Percentiles rank a stretch among this genome's conserved stretches.
Evolutionary conservation across 2,888 invertebrate species (phyloP).

Genomic region (Cyclophora punctaria): DNA sequence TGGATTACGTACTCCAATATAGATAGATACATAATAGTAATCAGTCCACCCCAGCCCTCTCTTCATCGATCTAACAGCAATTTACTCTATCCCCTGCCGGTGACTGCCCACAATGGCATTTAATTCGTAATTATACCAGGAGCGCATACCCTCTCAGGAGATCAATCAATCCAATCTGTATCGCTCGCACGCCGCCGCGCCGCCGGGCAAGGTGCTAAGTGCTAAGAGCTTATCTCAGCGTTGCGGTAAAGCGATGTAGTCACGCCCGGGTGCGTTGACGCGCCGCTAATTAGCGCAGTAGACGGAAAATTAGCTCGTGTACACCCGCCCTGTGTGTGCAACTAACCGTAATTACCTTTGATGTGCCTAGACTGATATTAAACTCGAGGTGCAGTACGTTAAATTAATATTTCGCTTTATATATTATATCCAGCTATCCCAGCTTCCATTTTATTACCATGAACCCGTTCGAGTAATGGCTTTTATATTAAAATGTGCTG

Average conservation of each 20-base stretch:
- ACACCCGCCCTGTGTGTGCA: slow-evolving; percentile 17
- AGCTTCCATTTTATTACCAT: too few relatives aligned
- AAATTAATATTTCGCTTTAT: too few relatives aligned
- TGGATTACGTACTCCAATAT: too few relatives aligned
- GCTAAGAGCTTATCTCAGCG: slow-evolving; percentile 3
- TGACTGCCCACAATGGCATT: not conserved
- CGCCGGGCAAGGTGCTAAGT: slow-evolving; percentile 1
- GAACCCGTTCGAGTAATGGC: too few relatives aligned
- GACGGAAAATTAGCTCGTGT: slow-evolving; percentile 49
- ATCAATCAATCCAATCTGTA: slow-evolving; percentile 11
- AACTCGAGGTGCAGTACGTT: too few relatives aligned
- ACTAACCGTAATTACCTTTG: slow-evolving; percentile 18
- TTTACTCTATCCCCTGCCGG: too few relatives aligned
- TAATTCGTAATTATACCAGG: slow-evolving; percentile 7
- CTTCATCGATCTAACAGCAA: too few relatives aligned
- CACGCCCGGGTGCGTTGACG: slow-evolving; percentile 28
- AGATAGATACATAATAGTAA: too few relatives aligned
- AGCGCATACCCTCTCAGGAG: slow-evolving; percentile 4
- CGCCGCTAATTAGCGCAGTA: slow-evolving; percentile 43
- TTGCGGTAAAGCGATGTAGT: slow-evolving; percentile 17
- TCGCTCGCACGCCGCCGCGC: slow-evolving; percentile 2
- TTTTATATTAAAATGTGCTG: too few relatives aligned
- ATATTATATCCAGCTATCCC: too few relatives aligned
- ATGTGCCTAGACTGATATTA: slow-evolving; percentile 6
- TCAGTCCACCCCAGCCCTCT: too few relatives aligned